Conservation (phyloP, 2,113 vertebrate genomes). For the Perognathus longimembris region DNA sequence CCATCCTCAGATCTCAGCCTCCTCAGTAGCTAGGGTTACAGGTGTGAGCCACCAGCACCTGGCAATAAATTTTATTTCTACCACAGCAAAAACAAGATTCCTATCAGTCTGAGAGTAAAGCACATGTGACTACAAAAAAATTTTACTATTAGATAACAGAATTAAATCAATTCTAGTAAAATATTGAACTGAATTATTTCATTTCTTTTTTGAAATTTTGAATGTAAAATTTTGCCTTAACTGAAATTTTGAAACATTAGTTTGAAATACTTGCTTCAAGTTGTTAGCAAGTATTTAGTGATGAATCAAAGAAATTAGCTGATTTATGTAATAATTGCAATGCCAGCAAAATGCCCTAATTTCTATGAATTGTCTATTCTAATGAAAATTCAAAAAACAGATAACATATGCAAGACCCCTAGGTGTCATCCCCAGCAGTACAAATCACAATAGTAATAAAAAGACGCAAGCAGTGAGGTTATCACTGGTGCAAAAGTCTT, state of each 20-base stretch:
- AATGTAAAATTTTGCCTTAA: slow-evolving; percentile 41
- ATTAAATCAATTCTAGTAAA: not conserved
- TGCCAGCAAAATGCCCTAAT: not conserved
- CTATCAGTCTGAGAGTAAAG: not conserved
- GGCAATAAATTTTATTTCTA: no score
- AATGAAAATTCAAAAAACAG: not conserved
- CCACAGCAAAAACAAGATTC: not conserved
- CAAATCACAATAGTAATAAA: not conserved
- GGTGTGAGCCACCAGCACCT: no score
- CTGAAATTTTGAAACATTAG: slow-evolving; percentile 12
- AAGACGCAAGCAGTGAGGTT: not conserved
- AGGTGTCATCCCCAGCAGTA: not conserved
- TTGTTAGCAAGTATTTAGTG: not conserved
- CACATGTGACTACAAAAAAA: not conserved
- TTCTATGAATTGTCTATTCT: not conserved
- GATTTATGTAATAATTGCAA: not conserved
- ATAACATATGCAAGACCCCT: not conserved
- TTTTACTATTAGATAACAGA: not conserved
- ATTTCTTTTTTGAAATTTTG: slow-evolving; percentile 28
- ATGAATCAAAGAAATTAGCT: slow-evolving; percentile 27
- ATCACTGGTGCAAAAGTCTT: not conserved
- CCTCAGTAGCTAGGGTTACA: no score
- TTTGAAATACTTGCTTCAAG: not conserved
- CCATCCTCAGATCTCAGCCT: no score
- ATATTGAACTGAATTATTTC: not conserved